phyloP scores from a whole-genome alignment of 2,888 invertebrate species.

The Yponomeuta sedellus region DNA sequence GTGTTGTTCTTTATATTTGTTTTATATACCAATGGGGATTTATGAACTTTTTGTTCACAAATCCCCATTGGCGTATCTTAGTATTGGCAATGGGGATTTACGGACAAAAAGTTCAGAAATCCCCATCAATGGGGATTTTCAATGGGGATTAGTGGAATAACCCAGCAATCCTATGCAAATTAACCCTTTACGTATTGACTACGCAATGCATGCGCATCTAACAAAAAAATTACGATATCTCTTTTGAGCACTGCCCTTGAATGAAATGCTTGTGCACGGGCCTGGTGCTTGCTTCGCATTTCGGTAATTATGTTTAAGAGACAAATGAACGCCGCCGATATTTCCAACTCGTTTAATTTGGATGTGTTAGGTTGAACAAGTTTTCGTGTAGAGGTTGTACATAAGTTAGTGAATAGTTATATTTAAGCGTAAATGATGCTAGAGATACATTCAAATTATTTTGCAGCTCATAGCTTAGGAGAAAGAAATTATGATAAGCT shows the following conservation, averaged over 20 bases:
- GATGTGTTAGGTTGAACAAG: conserved; percentile 55
- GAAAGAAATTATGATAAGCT: conserved; percentile 26
- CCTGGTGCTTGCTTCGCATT: background rate
- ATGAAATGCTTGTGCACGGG: background rate
- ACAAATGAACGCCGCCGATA: background rate
- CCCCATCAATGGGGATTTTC: too few species aligned
- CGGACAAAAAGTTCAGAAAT: too few species aligned
- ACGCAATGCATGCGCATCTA: background rate
- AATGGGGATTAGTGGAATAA: too few species aligned
- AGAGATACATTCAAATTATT: conserved; percentile 66
- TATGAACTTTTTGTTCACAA: too few species aligned
- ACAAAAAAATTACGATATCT: background rate
- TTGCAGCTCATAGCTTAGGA: conserved; percentile 64
- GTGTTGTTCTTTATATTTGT: too few species aligned
- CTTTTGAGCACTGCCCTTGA: background rate
- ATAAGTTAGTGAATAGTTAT: conserved; percentile 67
- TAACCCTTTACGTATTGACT: background rate
- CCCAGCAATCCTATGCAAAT: background rate
- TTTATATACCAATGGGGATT: too few species aligned
- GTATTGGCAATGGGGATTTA: too few species aligned
- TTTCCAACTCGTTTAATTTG: background rate
- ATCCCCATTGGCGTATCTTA: too few species aligned
- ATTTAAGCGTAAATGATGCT: conserved; percentile 60
- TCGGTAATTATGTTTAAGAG: background rate
- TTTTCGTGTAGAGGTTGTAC: conserved; percentile 63